These are phyloP conservation scores for Jacana jacana DNA, from an alignment of 2,113 vertebrate species.

Conservation along the genomic window DNA sequence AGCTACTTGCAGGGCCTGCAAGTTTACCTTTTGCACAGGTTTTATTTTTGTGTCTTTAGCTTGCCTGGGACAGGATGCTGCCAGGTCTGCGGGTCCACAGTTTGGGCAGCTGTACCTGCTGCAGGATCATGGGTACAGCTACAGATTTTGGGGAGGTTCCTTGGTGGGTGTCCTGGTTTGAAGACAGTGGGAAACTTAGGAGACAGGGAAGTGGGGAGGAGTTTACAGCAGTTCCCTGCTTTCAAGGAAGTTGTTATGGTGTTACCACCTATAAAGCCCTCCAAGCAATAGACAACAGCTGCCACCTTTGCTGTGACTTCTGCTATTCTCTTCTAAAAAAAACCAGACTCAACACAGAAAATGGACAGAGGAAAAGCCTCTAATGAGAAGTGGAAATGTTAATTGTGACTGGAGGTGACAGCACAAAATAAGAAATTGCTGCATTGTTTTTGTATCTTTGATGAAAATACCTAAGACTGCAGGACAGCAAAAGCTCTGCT, in stretches of 20 bases:
- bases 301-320: background rate
- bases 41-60: background rate
- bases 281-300: background rate
- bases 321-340: background rate
- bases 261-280: background rate
- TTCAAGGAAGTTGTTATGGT: background rate
- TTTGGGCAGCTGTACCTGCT: background rate
- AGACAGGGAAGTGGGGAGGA: background rate
- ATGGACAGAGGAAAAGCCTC: background rate
- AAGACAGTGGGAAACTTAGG: background rate
- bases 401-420: conserved; percentile 34
- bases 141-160: background rate
- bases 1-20: background rate
- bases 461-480: background rate
- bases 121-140: background rate
- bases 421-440: background rate
- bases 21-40: background rate
- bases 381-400: conserved; percentile 20
- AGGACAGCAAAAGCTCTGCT: background rate
- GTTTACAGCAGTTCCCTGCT: background rate
- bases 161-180: background rate
- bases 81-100: background rate
- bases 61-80: background rate
- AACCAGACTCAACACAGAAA: background rate
- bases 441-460: background rate